Conservation (phyloP, 1,140 invertebrate species). For the Alviniconcha marisindica region DNA sequence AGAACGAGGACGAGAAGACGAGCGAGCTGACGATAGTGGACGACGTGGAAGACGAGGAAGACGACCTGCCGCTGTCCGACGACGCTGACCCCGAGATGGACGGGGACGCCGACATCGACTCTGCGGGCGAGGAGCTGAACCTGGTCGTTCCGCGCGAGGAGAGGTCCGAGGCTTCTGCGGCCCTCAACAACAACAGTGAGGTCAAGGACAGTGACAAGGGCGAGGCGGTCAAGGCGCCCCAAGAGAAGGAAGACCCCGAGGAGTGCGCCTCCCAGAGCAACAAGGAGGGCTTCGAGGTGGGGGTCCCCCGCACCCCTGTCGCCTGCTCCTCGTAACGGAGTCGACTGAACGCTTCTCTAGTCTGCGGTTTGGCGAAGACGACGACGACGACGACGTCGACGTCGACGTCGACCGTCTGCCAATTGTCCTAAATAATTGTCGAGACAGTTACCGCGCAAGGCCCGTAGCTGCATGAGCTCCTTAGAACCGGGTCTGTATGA, state of each 20-base stretch:
- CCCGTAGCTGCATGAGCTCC: too few relatives aligned
- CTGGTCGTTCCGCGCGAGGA: neutral
- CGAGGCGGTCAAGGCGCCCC: neutral
- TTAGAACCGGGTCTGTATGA: too few relatives aligned
- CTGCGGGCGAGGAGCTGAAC: slow-evolving; percentile 45
- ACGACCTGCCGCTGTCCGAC: slow-evolving; percentile 38
- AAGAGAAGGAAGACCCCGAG: neutral
- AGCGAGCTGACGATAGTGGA: slow-evolving; percentile 45
- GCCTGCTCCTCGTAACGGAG: slow-evolving; percentile 1
- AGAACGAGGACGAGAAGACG: slow-evolving; percentile 39
- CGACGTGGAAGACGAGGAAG: slow-evolving; percentile 45
- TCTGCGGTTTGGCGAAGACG: too few relatives aligned
- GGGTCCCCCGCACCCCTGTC: neutral
- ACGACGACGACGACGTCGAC: too few relatives aligned
- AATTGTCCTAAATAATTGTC: too few relatives aligned
- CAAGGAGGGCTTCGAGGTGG: neutral
- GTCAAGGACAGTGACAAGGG: neutral
- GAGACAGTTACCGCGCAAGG: too few relatives aligned
- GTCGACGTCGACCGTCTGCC: too few relatives aligned
- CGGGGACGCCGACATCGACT: slow-evolving; percentile 52
- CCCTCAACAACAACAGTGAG: slow-evolving; percentile 7
- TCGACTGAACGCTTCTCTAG: too few relatives aligned
- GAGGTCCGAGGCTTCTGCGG: slow-evolving; percentile 11
- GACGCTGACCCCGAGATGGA: slow-evolving; percentile 52
- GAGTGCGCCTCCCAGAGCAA: neutral